Conservation (phyloP, 2,888 invertebrate species). For the Lochmaea crataegi region DNA sequence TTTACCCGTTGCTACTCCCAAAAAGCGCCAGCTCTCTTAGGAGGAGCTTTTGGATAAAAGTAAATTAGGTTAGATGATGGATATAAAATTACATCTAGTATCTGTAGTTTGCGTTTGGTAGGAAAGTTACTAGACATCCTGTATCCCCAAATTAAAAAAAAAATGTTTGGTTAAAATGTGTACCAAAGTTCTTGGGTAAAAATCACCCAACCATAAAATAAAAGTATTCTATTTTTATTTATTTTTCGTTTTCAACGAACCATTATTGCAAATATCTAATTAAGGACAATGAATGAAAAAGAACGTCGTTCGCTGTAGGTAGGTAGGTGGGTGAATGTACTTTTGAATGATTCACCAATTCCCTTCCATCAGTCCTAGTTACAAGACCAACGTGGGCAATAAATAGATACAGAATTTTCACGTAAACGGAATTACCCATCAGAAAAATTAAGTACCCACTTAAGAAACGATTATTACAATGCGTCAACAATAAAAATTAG, state of each 20-base stretch:
- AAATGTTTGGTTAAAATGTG: background rate
- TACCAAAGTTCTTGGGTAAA: background rate
- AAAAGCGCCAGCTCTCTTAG: no score
- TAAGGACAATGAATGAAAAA: background rate
- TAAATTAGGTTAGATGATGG: no score
- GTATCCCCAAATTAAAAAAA: no score
- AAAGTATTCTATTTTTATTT: background rate
- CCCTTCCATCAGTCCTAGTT: slow-evolving; percentile 8
- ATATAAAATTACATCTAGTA: no score
- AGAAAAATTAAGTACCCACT: background rate
- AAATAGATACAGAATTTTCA: slow-evolving; percentile 11
- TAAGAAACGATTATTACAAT: background rate
- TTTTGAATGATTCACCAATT: slow-evolving; percentile 27
- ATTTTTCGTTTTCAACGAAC: background rate
- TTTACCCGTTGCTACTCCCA: no score
- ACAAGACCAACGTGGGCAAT: slow-evolving; percentile 17
- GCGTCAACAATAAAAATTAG: background rate
- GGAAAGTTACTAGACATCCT: no score
- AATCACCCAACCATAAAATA: background rate
- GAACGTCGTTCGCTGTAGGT: slow-evolving; percentile 1
- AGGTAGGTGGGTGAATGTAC: slow-evolving; percentile 19
- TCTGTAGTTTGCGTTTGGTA: no score
- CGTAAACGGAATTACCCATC: background rate
- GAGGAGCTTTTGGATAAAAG: no score
- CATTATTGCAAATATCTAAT: background rate